These are phyloP conservation scores for Cactoblastis cactorum DNA, from an alignment of 2,888 invertebrate genomes.

Conservation along the genomic window DNA sequence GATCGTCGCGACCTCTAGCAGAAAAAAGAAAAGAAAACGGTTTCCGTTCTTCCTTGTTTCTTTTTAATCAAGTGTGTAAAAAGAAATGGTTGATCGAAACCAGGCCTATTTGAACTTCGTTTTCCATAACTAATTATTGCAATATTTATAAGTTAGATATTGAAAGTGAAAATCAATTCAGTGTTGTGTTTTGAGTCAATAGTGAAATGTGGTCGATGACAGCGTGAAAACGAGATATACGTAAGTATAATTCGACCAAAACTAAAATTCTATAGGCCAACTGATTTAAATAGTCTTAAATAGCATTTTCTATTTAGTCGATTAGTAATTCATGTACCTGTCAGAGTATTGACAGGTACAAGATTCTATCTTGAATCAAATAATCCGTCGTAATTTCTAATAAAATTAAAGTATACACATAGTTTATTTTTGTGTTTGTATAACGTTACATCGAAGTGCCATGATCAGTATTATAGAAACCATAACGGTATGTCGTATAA, in stretches of 20 bases:
- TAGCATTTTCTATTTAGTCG: conserved; percentile 37
- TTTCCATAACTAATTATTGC: conserved; percentile 42
- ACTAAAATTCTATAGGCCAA: conserved; percentile 26
- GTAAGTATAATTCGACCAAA: conserved; percentile 67
- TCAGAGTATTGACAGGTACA: conserved; percentile 39
- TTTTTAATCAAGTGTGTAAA: conserved; percentile 52
- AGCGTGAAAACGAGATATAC: conserved; percentile 71
- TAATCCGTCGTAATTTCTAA: conserved; percentile 60
- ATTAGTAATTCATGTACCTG: conserved; percentile 46
- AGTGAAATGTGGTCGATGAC: conserved; percentile 75
- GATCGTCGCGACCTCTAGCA: conserved; percentile 42
- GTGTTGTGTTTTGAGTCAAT: conserved; percentile 46
- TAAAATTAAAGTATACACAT: conserved; percentile 46
- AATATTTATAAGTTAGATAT: conserved; percentile 27
- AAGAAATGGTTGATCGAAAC: conserved; percentile 50
- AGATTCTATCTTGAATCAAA: conserved; percentile 35
- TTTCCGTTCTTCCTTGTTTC: conserved; percentile 54
- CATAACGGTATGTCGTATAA: conserved; percentile 38
- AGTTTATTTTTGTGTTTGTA: conserved; percentile 50
- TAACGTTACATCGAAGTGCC: conserved; percentile 51
- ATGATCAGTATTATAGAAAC: conserved; percentile 44
- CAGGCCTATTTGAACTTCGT: conserved; percentile 37
- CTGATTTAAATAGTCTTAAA: conserved; percentile 13
- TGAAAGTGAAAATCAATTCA: conserved; percentile 39
- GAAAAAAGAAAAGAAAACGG: conserved; percentile 36